Evolutionary conservation across 1,140 invertebrate genomes (phyloP).

Genomic region (Drosophila fuyamai): DNA sequence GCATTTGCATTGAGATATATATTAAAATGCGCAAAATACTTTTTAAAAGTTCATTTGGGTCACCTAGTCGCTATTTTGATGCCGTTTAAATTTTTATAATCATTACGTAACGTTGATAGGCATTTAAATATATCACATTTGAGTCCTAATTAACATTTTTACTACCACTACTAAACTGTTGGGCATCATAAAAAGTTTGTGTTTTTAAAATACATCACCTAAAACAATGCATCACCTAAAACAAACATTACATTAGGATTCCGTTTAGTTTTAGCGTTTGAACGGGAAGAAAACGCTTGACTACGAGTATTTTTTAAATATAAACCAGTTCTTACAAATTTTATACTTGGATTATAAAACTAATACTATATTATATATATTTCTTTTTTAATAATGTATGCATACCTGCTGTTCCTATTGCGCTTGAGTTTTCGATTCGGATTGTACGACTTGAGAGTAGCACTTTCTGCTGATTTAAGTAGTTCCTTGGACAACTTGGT

Average conservation of each 20-base stretch:
- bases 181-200: background rate
- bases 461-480: constrained; percentile 68
- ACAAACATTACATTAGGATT: too few species aligned
- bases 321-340: too few species aligned
- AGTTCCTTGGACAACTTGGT: constrained; percentile 69
- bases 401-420: constrained; percentile 79
- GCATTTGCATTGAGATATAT: background rate
- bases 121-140: constrained; percentile 11
- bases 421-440: constrained; percentile 83
- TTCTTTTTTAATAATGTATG: background rate
- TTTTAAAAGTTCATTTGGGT: constrained; percentile 2
- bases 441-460: constrained; percentile 83
- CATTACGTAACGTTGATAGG: background rate
- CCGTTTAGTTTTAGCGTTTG: too few species aligned
- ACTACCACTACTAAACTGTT: constrained; percentile 7
- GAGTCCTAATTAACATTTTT: constrained; percentile 13
- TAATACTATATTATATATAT: too few species aligned
- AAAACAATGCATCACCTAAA: too few species aligned
- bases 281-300: background rate
- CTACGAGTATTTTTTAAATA: background rate
- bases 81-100: background rate
- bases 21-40: background rate
- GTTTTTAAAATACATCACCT: too few species aligned
- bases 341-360: too few species aligned
- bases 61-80: background rate